Base-by-base conservation (phyloP, 2,888 invertebrate genomes). In the Diploptera punctata region DNA sequence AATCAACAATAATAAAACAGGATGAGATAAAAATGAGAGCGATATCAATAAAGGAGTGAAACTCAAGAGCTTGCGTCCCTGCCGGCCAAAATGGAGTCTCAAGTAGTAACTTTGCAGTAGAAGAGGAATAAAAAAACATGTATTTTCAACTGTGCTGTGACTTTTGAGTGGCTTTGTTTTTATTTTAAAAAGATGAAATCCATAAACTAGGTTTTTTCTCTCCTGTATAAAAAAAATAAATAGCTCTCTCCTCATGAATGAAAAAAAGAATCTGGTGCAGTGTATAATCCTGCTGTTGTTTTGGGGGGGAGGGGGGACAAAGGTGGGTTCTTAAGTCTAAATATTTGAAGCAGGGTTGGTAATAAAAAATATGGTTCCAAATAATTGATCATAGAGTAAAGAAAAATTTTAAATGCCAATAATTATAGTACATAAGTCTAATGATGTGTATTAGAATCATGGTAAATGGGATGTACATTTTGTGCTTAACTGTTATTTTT, bases 81-180 rank as follows among this genome's bases (percentile, higher is more conserved):
- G 24, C 44, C 29, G 47, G 29, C 65, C 47, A 47, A 65, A 47
- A 47, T 47, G 44, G 65, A 65, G 47, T 47, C 26, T 65, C 26
- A 65, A 62, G 47, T 44, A 47, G 43, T 65, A 47, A n/a, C 65
- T 65, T 65, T 24, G 43, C 29, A 26, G 18, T 33, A 38, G 38
- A 38, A 68, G 31, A 54, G 47, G 61, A 61, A 71, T 44, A 67
- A 62, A 67, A 33, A 71, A 18, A 57, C 29, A 47, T 67, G 71
- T 68, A 82, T 84, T 72, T 57, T 68, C 62, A 68, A 71, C 73
- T 73, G 73, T 74, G 74, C 71, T 84, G 85, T 85, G 85, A 86
- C 83, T 84, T 83, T 84, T 84, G 84, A 85, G 85, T 85, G 85
- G 85, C 85, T 86, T 86, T 85, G 60, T 68, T 74, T 71, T 72